A percentile compares a stretch with the other conserved stretches of the same genome.
Evolutionary conservation across 30 jellyfish, hydroid and myxozoan species (phyloP).

Genomic region (Mastigias papua): DNA sequence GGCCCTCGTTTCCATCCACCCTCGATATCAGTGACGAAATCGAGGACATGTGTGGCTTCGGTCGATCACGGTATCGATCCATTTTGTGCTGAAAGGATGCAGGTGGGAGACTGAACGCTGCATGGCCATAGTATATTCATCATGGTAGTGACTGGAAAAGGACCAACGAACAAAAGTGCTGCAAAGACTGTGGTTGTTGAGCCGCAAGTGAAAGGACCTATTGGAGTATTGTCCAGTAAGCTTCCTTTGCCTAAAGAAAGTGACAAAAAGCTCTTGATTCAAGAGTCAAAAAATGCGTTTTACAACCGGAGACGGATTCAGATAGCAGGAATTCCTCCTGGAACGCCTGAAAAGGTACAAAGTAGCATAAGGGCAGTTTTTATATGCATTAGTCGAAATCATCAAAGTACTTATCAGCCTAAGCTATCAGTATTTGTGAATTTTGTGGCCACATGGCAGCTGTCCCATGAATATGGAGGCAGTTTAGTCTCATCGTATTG

Average conservation of each 20-base stretch:
- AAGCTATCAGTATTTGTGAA: too few species aligned
- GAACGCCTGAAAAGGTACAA: not conserved
- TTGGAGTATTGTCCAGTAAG: constrained; percentile 40
- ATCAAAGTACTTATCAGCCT: too few species aligned
- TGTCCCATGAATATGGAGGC: too few species aligned
- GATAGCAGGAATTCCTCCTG: constrained; percentile 65
- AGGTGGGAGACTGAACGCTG: not conserved
- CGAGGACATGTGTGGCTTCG: not conserved
- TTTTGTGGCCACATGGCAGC: too few species aligned
- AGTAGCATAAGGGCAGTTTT: not conserved
- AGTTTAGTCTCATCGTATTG: too few species aligned
- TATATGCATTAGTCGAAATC: too few species aligned
- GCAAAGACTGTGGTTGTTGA: not conserved
- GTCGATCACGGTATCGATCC: not conserved
- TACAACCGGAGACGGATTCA: constrained; percentile 64
- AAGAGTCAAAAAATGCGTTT: constrained; percentile 65
- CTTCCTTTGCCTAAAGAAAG: constrained; percentile 33
- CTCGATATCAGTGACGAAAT: not conserved
- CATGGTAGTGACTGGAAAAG: constrained; percentile 19
- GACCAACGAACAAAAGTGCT: not conserved
- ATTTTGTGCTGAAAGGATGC: constrained; percentile 15
- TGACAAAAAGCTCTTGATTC: constrained; percentile 41
- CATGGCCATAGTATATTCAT: not conserved
- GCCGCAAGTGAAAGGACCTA: constrained; percentile 32
- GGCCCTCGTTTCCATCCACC: not conserved